phyloP scores from a whole-genome alignment of 2,888 invertebrate genomes.

The Dolichomitus sp. region DNA sequence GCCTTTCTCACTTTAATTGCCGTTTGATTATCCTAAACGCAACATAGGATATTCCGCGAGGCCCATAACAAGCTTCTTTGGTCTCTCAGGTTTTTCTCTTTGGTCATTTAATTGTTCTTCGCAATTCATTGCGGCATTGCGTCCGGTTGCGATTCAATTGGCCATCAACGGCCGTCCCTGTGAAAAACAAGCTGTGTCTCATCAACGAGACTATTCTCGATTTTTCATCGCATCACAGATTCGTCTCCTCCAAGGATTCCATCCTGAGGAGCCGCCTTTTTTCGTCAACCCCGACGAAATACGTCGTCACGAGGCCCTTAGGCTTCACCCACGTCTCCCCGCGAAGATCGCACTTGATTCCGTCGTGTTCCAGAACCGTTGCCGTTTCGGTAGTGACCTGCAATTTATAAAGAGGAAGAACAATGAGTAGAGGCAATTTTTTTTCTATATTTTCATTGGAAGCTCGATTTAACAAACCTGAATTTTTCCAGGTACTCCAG shows the following conservation, averaged over 20 bases:
- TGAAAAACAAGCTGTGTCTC: slow-evolving; percentile 21
- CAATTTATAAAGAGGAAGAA: neutral
- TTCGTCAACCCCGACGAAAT: slow-evolving; percentile 90
- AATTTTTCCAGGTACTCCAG: slow-evolving; percentile 93
- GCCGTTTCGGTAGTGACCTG: slow-evolving; percentile 92
- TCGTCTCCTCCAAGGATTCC: slow-evolving; percentile 78
- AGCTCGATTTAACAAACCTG: slow-evolving; percentile 87
- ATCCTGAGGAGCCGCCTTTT: slow-evolving; percentile 80
- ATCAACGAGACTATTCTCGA: slow-evolving; percentile 37
- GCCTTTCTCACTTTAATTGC: neutral
- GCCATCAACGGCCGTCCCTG: slow-evolving; percentile 4
- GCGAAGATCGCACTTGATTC: slow-evolving; percentile 90
- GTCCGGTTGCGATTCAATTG: neutral
- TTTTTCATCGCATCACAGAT: slow-evolving; percentile 72
- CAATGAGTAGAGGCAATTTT: too few relatives aligned
- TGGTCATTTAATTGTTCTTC: slow-evolving; percentile 50
- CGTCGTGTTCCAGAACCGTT: slow-evolving; percentile 89
- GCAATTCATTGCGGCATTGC: slow-evolving; percentile 10
- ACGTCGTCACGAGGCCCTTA: slow-evolving; percentile 90
- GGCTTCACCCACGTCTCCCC: slow-evolving; percentile 92
- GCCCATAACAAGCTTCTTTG: slow-evolving; percentile 62
- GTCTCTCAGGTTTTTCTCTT: slow-evolving; percentile 64
- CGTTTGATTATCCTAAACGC: neutral
- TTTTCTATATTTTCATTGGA: too few relatives aligned
- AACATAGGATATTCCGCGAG: slow-evolving; percentile 17